These are phyloP conservation scores for Dissostichus mawsoni DNA, from an alignment of 2,113 vertebrate genomes.

Conservation along the genomic window DNA sequence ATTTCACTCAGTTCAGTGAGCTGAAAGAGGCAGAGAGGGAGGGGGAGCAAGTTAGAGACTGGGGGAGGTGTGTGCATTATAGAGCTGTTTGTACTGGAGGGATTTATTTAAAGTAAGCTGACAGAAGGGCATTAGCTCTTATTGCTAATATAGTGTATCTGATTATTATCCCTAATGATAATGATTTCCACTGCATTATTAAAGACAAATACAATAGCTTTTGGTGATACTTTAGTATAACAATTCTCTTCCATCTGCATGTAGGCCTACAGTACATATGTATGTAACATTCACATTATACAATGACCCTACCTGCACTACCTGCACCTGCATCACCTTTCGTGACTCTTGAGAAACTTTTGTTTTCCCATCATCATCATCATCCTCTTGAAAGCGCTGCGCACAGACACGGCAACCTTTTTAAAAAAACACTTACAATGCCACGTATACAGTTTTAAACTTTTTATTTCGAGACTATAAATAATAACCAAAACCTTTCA, in stretches of 20 bases:
- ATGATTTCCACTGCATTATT: conserved; percentile 46
- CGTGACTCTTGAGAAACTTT: conserved; percentile 17
- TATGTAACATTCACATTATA: conserved; percentile 6
- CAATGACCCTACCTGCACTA: neutral
- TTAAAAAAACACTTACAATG: conserved; percentile 26
- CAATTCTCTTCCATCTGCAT: conserved; percentile 10
- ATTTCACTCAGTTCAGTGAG: conserved; percentile 86
- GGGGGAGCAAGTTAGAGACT: conserved; percentile 50
- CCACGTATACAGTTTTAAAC: conserved; percentile 38
- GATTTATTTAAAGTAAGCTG: conserved; percentile 56
- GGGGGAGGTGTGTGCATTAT: conserved; percentile 47
- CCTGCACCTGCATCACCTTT: neutral
- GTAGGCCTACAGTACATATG: neutral
- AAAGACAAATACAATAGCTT: conserved; percentile 50
- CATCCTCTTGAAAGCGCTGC: conserved; percentile 13
- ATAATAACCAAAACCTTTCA: conserved; percentile 65
- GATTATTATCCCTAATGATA: conserved; percentile 59
- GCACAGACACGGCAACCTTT: conserved; percentile 12
- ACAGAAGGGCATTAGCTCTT: conserved; percentile 54
- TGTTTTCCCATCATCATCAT: neutral
- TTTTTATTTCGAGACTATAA: conserved; percentile 58
- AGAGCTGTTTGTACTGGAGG: conserved; percentile 57
- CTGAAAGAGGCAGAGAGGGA: conserved; percentile 76
- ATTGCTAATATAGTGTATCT: conserved; percentile 52
- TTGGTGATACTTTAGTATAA: conserved; percentile 26